Evolutionary conservation across 2,113 vertebrate species (phyloP), one percentile per base, ranked within the genome.

Genomic region (Myrmecophaga tridactyla): DNA sequence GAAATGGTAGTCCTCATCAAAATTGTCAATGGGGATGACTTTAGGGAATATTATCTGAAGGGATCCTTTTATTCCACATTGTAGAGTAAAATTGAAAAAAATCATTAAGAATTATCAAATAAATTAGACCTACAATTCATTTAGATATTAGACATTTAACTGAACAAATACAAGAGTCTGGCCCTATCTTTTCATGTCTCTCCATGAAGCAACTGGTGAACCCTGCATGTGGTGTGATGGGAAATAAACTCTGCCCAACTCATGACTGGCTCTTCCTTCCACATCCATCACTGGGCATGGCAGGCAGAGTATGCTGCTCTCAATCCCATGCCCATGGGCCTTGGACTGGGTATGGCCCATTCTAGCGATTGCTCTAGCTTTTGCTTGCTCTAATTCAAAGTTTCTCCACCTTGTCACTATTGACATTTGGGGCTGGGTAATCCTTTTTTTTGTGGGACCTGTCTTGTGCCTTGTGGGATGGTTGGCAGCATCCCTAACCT

Each of bases 21-120:
- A 83, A n/a, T 58, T 25, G 27, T 77, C 34, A 43, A 15, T 23
- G 76, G 21, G 82, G 51, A n/a, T 67, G 81, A 67, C 82, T 80
- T 76, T 11, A 46, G 70, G 53, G n/a, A 95, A 78, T 84, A 80
- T 12, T 92, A 58, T 48, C 82, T 85, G 58, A 90, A 91, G 39
- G 7, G 48, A 41, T 77, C 18, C n/a, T 83, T 83, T 70, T 63
- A 63, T 72, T 86, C 39, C 41, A 90, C 41, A 58, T 53, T 72
- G 10, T 63, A 83, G 75, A 89, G 73, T 29, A 81, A 86, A 76
- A 4, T 12, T 46, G 9, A 62, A 58, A 83, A 29, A 94, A 75
- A 85, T 84, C 21, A 43, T 60, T 41, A 70, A 51, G 34, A 70
- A 67, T 63, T 23, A 78, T 84, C 53, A 82, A 27, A 69, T 46